Evolutionary conservation across 2,888 invertebrate species (phyloP).

Genomic region (Phaonia tiefii): DNA sequence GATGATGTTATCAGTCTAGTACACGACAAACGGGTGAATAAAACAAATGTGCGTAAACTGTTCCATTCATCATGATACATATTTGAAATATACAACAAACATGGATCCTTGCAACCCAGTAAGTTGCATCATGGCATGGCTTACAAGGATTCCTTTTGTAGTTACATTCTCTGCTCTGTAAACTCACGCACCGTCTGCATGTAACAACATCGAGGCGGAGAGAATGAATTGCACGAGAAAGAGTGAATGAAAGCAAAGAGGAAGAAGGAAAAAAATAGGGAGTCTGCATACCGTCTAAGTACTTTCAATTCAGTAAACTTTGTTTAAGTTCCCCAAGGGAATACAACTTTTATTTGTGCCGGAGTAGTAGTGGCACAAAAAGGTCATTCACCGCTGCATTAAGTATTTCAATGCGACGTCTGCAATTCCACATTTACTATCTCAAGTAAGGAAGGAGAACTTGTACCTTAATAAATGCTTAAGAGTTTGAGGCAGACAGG

Average conservation of each 20-base stretch:
- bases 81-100: neutral
- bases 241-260: slow-evolving; percentile 30
- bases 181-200: slow-evolving; percentile 2
- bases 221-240: slow-evolving; percentile 22
- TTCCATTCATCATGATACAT: slow-evolving; percentile 11
- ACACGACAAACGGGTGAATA: neutral
- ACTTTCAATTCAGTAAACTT: slow-evolving; percentile 64
- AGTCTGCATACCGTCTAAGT: slow-evolving; percentile 67
- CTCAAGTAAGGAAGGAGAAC: slow-evolving; percentile 9
- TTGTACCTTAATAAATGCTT: neutral
- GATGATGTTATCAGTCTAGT: slow-evolving; percentile 20
- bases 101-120: slow-evolving; percentile 3
- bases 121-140: no score
- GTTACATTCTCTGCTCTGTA: neutral
- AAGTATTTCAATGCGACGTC: slow-evolving; percentile 22
- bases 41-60: slow-evolving; percentile 33
- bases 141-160: neutral
- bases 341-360: neutral
- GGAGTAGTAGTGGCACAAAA: neutral
- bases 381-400: slow-evolving; percentile 19
- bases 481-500: slow-evolving; percentile 16
- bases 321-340: slow-evolving; percentile 51
- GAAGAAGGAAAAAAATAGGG: slow-evolving; percentile 53
- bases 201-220: slow-evolving; percentile 19
- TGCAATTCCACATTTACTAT: slow-evolving; percentile 25